Base-by-base conservation (phyloP, 2,888 invertebrate species). In the Empis stercorea region DNA sequence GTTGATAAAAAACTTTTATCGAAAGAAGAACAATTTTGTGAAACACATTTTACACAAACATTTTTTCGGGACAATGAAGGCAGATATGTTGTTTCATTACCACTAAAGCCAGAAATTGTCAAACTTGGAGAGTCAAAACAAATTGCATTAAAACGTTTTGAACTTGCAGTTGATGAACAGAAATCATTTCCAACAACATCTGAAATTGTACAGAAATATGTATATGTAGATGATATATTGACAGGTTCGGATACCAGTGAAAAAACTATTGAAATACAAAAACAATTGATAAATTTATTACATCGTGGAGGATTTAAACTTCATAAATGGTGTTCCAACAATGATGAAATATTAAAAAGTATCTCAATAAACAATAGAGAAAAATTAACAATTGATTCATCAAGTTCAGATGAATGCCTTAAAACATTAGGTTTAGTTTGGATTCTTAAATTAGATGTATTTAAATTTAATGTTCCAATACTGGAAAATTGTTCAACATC, bases 181-280 rank as follows among this genome's bases (percentile, higher is more conserved):
- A 4, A 42, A 6, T 30, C 27, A 11, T 55, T 32, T 46, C 51
- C 51, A 5, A 6, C 36, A 17, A 51, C 51, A 3, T 30, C 47
- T 13, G 37, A 32, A 32, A 27, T 47, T 6, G 30, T 48, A 10
- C 3, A 23, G 27, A 37, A 38, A n/a, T 48, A 51, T 41, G 49
- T 54, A 40, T 56, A 56, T 34, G 51, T 56, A 2, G 54, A 53
- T 48, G 52, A 53, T 23, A 10, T 39, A 10, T 37, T 51, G 9
- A 47, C 47, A 34, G 49, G 51, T 9, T 30, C 37, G 10, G 23
- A 49, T 20, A 27, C n/a, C 15, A 38, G 41, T 14, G 2, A 10
- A 11, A 30, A 44, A 38, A 43, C 30, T 14, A 32, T 39, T 15
- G 37, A 32, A 49, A 49, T 46, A 2, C 36, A 51, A 42, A 17